phyloP scores from a whole-genome alignment of 2,797 vertebrate genomes.

The Diplodus sargus region DNA sequence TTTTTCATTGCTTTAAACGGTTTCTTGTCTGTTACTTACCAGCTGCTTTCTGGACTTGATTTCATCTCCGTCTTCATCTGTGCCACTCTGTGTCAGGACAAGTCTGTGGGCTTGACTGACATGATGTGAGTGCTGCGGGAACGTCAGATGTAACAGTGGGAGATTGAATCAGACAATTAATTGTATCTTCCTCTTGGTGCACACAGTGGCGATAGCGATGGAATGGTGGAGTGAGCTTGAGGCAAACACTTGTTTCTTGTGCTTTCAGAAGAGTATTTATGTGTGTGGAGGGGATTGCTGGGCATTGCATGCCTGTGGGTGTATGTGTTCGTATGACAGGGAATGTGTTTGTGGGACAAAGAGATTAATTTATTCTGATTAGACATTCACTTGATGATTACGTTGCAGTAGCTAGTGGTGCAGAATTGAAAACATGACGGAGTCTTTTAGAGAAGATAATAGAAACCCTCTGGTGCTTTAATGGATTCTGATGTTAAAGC shows the following conservation, averaged over 20 bases:
- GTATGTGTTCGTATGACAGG: conserved; percentile 48
- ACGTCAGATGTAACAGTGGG: conserved; percentile 62
- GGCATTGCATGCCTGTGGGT: conserved; percentile 24
- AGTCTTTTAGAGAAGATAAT: conserved; percentile 54
- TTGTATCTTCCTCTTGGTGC: conserved; percentile 67
- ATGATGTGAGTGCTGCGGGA: conserved; percentile 66
- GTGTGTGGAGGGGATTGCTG: conserved; percentile 43
- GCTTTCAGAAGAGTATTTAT: conserved; percentile 40
- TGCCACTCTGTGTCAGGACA: conserved; percentile 45
- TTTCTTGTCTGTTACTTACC: conserved; percentile 9
- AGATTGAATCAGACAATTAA: conserved; percentile 79
- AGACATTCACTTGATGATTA: conserved; percentile 73
- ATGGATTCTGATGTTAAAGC: conserved; percentile 33
- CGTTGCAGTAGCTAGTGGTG: conserved; percentile 46
- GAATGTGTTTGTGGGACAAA: conserved; percentile 64
- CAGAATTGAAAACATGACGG: conserved; percentile 55
- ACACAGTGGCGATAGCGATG: conserved; percentile 35
- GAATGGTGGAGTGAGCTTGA: conserved; percentile 57
- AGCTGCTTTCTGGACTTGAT: conserved; percentile 27
- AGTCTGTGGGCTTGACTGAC: conserved; percentile 71
- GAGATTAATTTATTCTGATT: conserved; percentile 79
- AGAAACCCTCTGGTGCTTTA: conserved; percentile 50
- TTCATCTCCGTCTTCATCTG: conserved; percentile 45
- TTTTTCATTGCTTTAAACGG: conserved; percentile 8
- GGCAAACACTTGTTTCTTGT: conserved; percentile 42